These are phyloP conservation scores for Laterallus jamaicensis DNA, from an alignment of 2,113 vertebrate species.

Conservation along the genomic window DNA sequence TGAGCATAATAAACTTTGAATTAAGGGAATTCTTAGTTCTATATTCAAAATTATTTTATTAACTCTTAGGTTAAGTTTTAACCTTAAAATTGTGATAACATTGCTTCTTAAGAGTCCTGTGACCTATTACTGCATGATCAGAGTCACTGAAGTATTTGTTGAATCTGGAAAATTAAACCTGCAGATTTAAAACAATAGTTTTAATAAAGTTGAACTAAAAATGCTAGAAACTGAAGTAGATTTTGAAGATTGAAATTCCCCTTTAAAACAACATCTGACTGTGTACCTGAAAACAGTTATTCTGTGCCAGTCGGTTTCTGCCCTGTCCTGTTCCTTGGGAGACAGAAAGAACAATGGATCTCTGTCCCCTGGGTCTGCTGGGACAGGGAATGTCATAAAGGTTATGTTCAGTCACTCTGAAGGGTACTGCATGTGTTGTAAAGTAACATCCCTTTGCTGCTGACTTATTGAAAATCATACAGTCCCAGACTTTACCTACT, in stretches of 20 bases:
- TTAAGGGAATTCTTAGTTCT: not conserved
- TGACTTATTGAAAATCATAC: slow-evolving; percentile 23
- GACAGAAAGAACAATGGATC: slow-evolving; percentile 31
- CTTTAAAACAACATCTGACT: not conserved
- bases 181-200: not conserved
- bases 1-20: not conserved
- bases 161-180: not conserved
- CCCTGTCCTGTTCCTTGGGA: not conserved
- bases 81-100: not conserved
- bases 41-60: not conserved
- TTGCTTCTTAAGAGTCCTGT: not conserved
- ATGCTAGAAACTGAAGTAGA: not conserved
- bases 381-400: not conserved
- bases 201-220: not conserved
- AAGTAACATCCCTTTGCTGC: slow-evolving; percentile 14
- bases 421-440: not conserved
- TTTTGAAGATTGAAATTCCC: not conserved
- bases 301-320: not conserved
- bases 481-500: not conserved
- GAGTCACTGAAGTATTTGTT: not conserved
- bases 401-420: not conserved
- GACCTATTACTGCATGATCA: not conserved
- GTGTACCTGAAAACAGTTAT: not conserved
- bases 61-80: not conserved
- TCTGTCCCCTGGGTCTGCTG: not conserved